Evolutionary conservation across 2,888 invertebrate genomes (phyloP).

Genomic region (Himalopsyche kuldschensis): DNA sequence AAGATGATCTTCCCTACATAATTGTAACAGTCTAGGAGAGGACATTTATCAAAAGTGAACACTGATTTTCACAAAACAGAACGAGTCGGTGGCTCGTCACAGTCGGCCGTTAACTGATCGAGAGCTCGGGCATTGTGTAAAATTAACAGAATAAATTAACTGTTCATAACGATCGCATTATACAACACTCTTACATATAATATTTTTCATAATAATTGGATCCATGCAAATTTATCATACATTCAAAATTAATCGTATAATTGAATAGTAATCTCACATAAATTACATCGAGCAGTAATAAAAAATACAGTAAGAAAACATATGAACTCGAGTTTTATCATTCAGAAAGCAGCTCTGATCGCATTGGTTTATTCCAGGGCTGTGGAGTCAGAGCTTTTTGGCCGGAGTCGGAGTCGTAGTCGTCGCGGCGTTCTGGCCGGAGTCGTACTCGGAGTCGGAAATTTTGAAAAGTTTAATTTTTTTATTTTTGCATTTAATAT

Average conservation of each 20-base stretch:
- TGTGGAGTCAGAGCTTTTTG: too few relatives aligned
- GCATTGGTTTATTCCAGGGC: too few relatives aligned
- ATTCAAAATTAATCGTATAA: background rate
- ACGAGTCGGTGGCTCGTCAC: background rate
- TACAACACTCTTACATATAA: conserved; percentile 13
- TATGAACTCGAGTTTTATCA: background rate
- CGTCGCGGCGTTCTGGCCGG: too few relatives aligned
- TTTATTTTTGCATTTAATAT: too few relatives aligned
- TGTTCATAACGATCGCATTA: conserved; percentile 23
- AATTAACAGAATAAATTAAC: conserved; percentile 36
- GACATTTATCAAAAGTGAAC: background rate
- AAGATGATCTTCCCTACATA: background rate
- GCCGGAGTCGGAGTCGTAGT: too few relatives aligned
- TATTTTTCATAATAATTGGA: conserved; percentile 28
- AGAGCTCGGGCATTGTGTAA: conserved; percentile 23
- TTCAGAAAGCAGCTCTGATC: background rate
- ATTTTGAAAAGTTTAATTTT: too few relatives aligned
- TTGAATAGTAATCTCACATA: background rate
- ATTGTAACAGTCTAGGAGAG: background rate
- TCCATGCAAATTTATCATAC: conserved; percentile 10
- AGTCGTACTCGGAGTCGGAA: too few relatives aligned
- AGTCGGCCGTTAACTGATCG: conserved; percentile 7
- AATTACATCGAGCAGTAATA: background rate
- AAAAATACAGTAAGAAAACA: background rate
- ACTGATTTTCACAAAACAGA: background rate